Evolutionary conservation across 2,888 invertebrate genomes (phyloP).

Genomic region (Drosophila longiperda): DNA sequence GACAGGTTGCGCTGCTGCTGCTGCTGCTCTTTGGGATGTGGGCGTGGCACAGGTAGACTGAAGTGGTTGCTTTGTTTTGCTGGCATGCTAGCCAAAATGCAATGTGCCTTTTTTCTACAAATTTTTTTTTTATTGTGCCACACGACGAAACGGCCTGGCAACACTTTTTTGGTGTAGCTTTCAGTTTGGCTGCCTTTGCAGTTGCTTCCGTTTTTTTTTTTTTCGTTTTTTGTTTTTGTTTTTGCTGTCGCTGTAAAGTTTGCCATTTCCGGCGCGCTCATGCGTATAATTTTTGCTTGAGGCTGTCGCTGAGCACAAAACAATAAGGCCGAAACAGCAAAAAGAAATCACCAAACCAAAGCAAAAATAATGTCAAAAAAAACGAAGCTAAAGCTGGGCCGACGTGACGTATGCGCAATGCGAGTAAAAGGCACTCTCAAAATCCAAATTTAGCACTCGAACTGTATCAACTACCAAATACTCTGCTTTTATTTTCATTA

Average conservation of each 20-base stretch:
- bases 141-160: slow-evolving; percentile 34
- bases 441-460: background rate
- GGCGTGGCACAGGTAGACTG: slow-evolving; percentile 50
- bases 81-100: slow-evolving; percentile 38
- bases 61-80: slow-evolving; percentile 38
- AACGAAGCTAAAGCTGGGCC: slow-evolving; percentile 41
- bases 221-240: slow-evolving; percentile 13
- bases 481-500: background rate
- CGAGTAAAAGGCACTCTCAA: slow-evolving; percentile 32
- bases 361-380: slow-evolving; percentile 36
- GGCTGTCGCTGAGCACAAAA: slow-evolving; percentile 75
- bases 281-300: slow-evolving; percentile 80
- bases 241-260: slow-evolving; percentile 64
- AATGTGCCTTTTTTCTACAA: background rate
- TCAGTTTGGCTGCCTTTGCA: slow-evolving; percentile 70
- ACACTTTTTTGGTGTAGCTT: slow-evolving; percentile 74
- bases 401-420: slow-evolving; percentile 73
- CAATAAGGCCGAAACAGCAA: slow-evolving; percentile 57
- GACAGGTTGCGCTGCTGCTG: slow-evolving; percentile 30
- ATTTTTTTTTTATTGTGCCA: slow-evolving; percentile 3
- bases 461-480: background rate
- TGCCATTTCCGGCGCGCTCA: slow-evolving; percentile 81
- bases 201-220: slow-evolving; percentile 56
- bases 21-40: slow-evolving; percentile 27
- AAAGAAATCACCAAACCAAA: slow-evolving; percentile 3